Percentiles rank a stretch among this genome's conserved stretches.
phyloP scores from a whole-genome alignment of 2,797 vertebrate genomes.

The Knipowitschia caucasica region DNA sequence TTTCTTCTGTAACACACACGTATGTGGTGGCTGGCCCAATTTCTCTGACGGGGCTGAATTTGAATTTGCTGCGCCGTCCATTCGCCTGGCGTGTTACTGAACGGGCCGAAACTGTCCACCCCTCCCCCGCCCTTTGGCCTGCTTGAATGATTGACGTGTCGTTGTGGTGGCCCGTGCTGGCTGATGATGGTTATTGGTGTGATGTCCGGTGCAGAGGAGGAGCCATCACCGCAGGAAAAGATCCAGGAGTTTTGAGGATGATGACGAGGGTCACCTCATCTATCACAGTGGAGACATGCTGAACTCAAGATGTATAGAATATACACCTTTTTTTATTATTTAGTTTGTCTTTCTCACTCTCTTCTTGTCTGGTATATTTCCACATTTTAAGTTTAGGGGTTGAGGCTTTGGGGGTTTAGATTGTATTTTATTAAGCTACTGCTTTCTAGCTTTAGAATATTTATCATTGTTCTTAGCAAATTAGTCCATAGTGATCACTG shows the following conservation, averaged over 20 bases:
- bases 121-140: slow-evolving; percentile 80
- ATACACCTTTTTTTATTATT: slow-evolving; percentile 87
- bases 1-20: slow-evolving; percentile 97
- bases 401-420: slow-evolving; percentile 55
- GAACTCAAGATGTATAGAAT: slow-evolving; percentile 96
- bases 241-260: slow-evolving; percentile 95
- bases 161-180: slow-evolving; percentile 87
- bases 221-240: slow-evolving; percentile 86
- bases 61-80: slow-evolving; percentile 93
- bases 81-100: slow-evolving; percentile 90
- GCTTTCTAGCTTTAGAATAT: slow-evolving; percentile 51
- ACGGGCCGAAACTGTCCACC: slow-evolving; percentile 90
- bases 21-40: slow-evolving; percentile 90
- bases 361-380: slow-evolving; percentile 68
- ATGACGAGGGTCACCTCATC: slow-evolving; percentile 99
- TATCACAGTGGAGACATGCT: slow-evolving; percentile 98
- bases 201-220: slow-evolving; percentile 88
- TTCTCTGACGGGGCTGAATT: slow-evolving; percentile 92
- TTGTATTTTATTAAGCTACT: slow-evolving; percentile 38
- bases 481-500: slow-evolving; percentile 48
- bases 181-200: slow-evolving; percentile 85
- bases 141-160: slow-evolving; percentile 87
- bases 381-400: slow-evolving; percentile 52
- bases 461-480: slow-evolving; percentile 35
- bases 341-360: slow-evolving; percentile 73